Conservation (phyloP, 2,113 vertebrate genomes). For the Saimiri boliviensis region DNA sequence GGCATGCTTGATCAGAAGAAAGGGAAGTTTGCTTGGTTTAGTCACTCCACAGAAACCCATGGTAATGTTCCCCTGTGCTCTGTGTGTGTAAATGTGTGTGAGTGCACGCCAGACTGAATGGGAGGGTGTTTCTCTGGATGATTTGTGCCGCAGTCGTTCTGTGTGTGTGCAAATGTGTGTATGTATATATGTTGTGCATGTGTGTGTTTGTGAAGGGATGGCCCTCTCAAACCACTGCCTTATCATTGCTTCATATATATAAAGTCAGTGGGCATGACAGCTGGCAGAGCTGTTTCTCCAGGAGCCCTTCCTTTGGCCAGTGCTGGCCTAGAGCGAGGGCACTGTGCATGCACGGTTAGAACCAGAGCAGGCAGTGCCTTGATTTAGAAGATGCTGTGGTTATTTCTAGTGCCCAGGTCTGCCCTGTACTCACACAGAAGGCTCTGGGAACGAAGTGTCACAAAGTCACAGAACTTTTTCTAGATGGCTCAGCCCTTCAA, state of each 20-base stretch:
- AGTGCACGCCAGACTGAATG: background rate
- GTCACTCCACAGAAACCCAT: slow-evolving; percentile 89
- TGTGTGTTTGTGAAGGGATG: slow-evolving; percentile 28
- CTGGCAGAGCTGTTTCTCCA: background rate
- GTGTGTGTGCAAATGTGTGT: background rate
- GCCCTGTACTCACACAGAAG: background rate
- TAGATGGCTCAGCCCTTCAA: background rate
- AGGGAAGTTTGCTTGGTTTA: slow-evolving; percentile 90
- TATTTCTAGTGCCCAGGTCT: background rate
- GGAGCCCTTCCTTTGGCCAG: background rate
- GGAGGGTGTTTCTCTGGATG: background rate
- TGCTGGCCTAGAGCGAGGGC: background rate
- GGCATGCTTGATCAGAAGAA: slow-evolving; percentile 89
- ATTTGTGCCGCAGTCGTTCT: background rate
- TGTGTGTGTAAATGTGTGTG: slow-evolving; percentile 36
- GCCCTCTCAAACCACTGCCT: slow-evolving; percentile 43
- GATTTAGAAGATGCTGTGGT: background rate
- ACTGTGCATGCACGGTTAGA: background rate
- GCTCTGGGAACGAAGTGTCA: background rate
- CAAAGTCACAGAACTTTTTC: background rate
- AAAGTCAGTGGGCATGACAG: background rate
- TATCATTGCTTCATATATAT: slow-evolving; percentile 26
- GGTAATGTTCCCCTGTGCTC: slow-evolving; percentile 83
- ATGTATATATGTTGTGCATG: background rate
- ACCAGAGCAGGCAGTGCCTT: background rate